Conservation (phyloP, 2,113 vertebrate genomes). For the Empidonax alnorum region DNA sequence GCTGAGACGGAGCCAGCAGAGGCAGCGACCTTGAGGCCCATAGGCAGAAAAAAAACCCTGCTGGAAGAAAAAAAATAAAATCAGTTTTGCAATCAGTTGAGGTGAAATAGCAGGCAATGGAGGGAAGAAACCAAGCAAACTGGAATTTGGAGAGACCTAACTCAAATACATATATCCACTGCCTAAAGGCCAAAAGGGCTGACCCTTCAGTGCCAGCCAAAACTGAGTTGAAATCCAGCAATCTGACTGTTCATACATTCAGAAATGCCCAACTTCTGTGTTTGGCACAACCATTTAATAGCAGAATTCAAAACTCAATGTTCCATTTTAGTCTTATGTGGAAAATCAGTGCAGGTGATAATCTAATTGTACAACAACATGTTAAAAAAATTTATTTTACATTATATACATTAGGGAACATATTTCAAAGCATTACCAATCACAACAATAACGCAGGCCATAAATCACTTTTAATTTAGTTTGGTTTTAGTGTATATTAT, state of each 20-base stretch:
- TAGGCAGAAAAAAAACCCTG: neutral
- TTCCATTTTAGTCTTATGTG: constrained; percentile 17
- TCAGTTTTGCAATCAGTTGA: neutral
- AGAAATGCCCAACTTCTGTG: neutral
- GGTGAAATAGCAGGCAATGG: neutral
- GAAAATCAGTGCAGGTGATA: constrained; percentile 61
- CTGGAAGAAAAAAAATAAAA: neutral
- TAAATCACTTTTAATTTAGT: constrained; percentile 77
- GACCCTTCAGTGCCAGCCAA: neutral
- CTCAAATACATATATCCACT: neutral
- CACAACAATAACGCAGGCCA: constrained; percentile 78
- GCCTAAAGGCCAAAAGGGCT: neutral
- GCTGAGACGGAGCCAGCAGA: neutral
- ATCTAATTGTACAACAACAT: constrained; percentile 75
- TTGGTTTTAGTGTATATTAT: constrained; percentile 79
- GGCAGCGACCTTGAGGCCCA: neutral
- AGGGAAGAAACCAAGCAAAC: neutral
- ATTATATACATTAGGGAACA: constrained; percentile 82
- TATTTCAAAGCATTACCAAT: constrained; percentile 79
- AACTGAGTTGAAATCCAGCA: neutral
- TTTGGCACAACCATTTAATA: constrained; percentile 56
- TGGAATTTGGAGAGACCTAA: neutral
- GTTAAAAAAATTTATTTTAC: constrained; percentile 88
- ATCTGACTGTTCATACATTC: neutral
- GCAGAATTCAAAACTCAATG: constrained; percentile 29